Conservation (phyloP, 2,888 invertebrate species). For the Brachyptera putata region DNA sequence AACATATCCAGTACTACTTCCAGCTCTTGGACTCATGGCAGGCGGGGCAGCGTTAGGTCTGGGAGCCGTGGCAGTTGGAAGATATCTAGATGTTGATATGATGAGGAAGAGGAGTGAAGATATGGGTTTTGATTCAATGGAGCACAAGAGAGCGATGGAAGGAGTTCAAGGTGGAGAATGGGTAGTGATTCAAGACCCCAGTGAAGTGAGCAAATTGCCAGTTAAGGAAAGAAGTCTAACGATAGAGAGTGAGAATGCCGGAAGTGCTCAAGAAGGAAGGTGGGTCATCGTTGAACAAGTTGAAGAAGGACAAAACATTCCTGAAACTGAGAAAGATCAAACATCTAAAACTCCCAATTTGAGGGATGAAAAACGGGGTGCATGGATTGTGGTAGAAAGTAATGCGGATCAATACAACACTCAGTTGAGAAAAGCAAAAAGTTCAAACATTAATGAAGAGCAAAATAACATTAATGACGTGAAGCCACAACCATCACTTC, state of each 20-base stretch:
- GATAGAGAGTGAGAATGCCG: neutral
- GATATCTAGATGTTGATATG: constrained; percentile 62
- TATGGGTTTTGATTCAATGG: constrained; percentile 42
- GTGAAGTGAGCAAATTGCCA: neutral
- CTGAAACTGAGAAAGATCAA: neutral
- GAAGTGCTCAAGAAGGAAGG: neutral
- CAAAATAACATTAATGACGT: neutral
- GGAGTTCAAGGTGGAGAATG: constrained; percentile 39
- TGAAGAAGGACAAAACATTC: neutral
- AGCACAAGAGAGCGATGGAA: constrained; percentile 54
- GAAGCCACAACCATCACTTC: neutral
- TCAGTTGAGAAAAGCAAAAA: too few relatives aligned
- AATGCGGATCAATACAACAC: too few relatives aligned
- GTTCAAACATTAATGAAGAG: too few relatives aligned
- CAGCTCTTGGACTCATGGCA: constrained; percentile 71
- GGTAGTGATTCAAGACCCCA: neutral
- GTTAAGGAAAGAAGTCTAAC: neutral
- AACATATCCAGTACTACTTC: constrained; percentile 61
- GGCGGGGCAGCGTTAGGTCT: constrained; percentile 78
- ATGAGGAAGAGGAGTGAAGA: constrained; percentile 50
- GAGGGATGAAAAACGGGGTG: neutral
- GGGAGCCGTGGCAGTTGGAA: constrained; percentile 75
- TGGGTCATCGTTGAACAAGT: constrained; percentile 1
- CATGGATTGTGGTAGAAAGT: too few relatives aligned
- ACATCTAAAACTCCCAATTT: too few relatives aligned